phyloP scores from a whole-genome alignment of 1,140 invertebrate species.

The Drosophila setifemur region DNA sequence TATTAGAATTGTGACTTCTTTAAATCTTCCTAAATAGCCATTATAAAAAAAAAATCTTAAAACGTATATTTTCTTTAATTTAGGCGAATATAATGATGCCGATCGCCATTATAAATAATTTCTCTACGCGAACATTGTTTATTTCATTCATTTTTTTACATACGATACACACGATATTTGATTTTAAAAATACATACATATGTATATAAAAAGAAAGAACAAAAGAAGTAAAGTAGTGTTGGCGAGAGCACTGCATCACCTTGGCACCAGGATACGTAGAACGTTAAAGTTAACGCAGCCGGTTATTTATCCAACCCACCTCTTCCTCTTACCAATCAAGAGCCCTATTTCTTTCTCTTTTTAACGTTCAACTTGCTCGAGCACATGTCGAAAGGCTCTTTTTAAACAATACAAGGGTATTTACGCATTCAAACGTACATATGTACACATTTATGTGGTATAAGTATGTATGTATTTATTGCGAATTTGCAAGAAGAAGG shows the following conservation, averaged over 20 bases:
- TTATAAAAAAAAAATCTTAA: too few relatives aligned
- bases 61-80: too few relatives aligned
- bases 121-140: too few relatives aligned
- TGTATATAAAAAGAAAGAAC: conserved; percentile 46
- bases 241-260: conserved; percentile 71
- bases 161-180: conserved; percentile 1
- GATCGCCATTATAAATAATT: too few relatives aligned
- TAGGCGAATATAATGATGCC: too few relatives aligned
- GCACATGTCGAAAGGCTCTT: conserved; percentile 6
- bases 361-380: neutral
- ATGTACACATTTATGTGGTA: neutral
- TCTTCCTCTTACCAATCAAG: neutral
- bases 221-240: conserved; percentile 66
- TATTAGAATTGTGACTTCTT: too few relatives aligned
- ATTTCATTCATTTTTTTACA: too few relatives aligned
- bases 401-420: conserved; percentile 23
- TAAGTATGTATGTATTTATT: too few relatives aligned
- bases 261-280: conserved; percentile 56
- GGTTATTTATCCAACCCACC: conserved; percentile 55
- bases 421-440: neutral
- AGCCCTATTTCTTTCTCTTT: neutral
- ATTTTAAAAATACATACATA: conserved; percentile 3
- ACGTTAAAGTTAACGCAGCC: conserved; percentile 46
- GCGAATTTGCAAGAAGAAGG: too few relatives aligned
- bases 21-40: too few relatives aligned